Evolutionary conservation across 2,113 vertebrate genomes (phyloP).

Genomic region (Ciconia stormi): DNA sequence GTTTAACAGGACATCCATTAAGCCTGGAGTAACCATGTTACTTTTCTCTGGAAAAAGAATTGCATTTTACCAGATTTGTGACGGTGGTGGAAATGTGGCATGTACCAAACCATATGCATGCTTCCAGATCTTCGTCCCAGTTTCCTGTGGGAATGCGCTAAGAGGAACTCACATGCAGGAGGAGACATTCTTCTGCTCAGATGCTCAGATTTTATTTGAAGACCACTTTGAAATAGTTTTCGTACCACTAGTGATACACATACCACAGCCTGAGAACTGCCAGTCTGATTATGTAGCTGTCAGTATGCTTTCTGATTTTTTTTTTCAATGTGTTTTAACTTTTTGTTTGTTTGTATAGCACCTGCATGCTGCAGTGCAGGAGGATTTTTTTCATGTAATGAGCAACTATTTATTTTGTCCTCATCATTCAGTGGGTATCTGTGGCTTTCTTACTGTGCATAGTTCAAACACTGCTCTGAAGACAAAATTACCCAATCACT

Average conservation of each 20-base stretch:
- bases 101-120: rapidly evolving
- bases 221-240: constrained; percentile 8
- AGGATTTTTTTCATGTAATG: neutral
- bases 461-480: neutral
- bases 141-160: neutral
- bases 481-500: neutral
- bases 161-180: neutral
- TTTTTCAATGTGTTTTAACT: neutral
- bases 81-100: neutral
- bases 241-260: neutral
- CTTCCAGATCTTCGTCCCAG: neutral
- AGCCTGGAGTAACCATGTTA: neutral
- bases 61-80: neutral
- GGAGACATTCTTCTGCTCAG: neutral
- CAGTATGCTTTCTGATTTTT: rapidly evolving
- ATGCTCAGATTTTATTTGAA: constrained; percentile 35
- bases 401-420: neutral
- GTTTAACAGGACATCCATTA: neutral
- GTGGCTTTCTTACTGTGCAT: neutral
- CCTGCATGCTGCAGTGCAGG: neutral
- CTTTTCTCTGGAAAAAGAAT: neutral
- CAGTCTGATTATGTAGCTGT: neutral
- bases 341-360: neutral
- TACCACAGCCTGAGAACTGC: neutral
- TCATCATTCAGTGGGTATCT: neutral